phyloP scores from a whole-genome alignment of 2,113 vertebrate genomes.

The Tympanuchus pallidicinctus region DNA sequence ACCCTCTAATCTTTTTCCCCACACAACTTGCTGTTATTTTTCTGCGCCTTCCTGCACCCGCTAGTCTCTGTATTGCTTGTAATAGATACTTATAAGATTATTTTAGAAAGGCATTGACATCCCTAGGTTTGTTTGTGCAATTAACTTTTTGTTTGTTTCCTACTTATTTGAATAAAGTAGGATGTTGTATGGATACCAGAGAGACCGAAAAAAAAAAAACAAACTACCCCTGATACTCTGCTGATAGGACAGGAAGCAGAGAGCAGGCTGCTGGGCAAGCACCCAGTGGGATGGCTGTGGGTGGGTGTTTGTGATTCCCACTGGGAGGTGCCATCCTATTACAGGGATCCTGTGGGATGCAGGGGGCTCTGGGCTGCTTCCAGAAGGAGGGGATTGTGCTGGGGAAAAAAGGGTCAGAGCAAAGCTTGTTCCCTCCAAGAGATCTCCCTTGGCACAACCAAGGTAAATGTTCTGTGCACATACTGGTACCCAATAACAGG shows the following conservation, averaged over 20 bases:
- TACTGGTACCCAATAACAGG: constrained; percentile 57
- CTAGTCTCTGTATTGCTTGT: not conserved
- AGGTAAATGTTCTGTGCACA: constrained; percentile 69
- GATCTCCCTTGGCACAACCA: constrained; percentile 32
- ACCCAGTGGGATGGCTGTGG: not conserved
- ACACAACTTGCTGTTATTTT: constrained; percentile 59
- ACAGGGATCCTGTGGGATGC: not conserved
- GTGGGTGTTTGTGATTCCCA: not conserved
- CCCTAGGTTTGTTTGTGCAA: constrained; percentile 57
- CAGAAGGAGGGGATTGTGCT: not conserved
- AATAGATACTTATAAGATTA: constrained; percentile 76
- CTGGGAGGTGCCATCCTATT: not conserved
- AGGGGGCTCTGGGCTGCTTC: not conserved
- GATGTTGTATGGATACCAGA: not conserved
- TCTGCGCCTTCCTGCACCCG: constrained; percentile 3
- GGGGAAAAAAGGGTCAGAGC: constrained; percentile 31
- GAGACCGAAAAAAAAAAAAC: not conserved
- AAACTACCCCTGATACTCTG: not conserved
- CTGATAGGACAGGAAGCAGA: not conserved
- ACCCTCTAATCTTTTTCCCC: constrained; percentile 51
- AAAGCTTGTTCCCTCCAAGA: constrained; percentile 19
- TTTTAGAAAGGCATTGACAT: constrained; percentile 66
- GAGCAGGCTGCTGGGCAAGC: not conserved
- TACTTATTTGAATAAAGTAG: constrained; percentile 14
- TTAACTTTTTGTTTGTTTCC: constrained; percentile 41